Conservation (phyloP, 2,797 vertebrate genomes). For the Pristis pectinata region DNA sequence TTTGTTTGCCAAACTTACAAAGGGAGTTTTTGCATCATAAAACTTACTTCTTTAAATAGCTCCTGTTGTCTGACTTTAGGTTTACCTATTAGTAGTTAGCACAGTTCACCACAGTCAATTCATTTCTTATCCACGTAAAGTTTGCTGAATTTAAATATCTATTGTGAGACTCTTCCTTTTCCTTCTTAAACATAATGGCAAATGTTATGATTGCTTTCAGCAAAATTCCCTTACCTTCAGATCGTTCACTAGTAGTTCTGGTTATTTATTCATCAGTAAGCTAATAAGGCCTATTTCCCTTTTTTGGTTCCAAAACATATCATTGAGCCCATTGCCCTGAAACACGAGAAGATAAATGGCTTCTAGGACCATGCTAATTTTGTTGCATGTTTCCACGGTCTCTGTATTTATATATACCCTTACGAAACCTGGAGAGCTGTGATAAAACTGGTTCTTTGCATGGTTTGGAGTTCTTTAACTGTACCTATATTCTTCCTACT, state of each 20-base stretch:
- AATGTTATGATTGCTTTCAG: neutral
- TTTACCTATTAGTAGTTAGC: neutral
- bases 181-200: neutral
- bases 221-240: neutral
- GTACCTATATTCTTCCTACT: neutral
- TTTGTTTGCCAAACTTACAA: neutral
- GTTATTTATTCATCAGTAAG: neutral
- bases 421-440: neutral
- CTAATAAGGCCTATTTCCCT: neutral
- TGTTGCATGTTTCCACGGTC: neutral
- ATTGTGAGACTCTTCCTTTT: neutral
- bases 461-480: neutral
- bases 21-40: neutral
- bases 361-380: neutral
- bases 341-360: neutral
- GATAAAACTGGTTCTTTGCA: neutral
- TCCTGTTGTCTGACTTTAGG: neutral
- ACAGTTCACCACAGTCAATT: neutral
- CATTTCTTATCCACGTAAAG: neutral
- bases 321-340: neutral
- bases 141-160: neutral
- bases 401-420: neutral
- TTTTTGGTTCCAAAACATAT: neutral
- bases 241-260: neutral
- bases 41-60: neutral